These are phyloP conservation scores for Crenichthys baileyi DNA, from an alignment of 2,797 vertebrate genomes.

Conservation along the genomic window DNA sequence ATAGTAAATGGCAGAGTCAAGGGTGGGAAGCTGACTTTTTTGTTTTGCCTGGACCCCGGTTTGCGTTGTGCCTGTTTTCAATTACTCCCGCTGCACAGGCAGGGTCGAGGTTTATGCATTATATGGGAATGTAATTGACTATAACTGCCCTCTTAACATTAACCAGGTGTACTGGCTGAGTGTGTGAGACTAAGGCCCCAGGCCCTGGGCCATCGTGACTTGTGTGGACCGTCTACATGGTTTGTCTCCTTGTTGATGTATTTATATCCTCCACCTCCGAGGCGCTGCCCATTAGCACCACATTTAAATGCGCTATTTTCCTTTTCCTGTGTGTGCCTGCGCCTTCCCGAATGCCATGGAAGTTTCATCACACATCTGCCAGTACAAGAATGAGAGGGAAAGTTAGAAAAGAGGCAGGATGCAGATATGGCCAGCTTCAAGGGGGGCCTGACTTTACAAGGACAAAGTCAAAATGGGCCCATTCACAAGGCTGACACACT, in stretches of 20 bases:
- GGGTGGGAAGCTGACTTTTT: slow-evolving; percentile 74
- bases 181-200: slow-evolving; percentile 80
- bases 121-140: slow-evolving; percentile 86
- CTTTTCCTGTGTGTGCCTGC: slow-evolving; percentile 30
- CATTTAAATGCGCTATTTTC: slow-evolving; percentile 52
- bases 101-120: slow-evolving; percentile 82
- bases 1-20: slow-evolving; percentile 61
- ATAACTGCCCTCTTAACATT: slow-evolving; percentile 85
- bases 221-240: slow-evolving; percentile 52
- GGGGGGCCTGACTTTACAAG: slow-evolving; percentile 75
- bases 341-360: slow-evolving; percentile 12
- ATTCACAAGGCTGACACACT: slow-evolving; percentile 74
- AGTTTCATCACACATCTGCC: slow-evolving; percentile 44
- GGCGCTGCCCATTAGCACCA: slow-evolving; percentile 71
- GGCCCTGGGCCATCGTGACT: slow-evolving; percentile 67
- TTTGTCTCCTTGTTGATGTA: slow-evolving; percentile 73
- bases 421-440: slow-evolving; percentile 66
- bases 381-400: slow-evolving; percentile 51
- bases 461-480: slow-evolving; percentile 76
- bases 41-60: slow-evolving; percentile 70
- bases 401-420: slow-evolving; percentile 60
- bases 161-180: slow-evolving; percentile 83
- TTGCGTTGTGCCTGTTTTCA: slow-evolving; percentile 78
- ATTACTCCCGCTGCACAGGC: slow-evolving; percentile 76
- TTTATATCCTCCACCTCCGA: slow-evolving; percentile 72